Conservation (phyloP, 2,113 vertebrate species). For the Hydrolagus affinis region DNA sequence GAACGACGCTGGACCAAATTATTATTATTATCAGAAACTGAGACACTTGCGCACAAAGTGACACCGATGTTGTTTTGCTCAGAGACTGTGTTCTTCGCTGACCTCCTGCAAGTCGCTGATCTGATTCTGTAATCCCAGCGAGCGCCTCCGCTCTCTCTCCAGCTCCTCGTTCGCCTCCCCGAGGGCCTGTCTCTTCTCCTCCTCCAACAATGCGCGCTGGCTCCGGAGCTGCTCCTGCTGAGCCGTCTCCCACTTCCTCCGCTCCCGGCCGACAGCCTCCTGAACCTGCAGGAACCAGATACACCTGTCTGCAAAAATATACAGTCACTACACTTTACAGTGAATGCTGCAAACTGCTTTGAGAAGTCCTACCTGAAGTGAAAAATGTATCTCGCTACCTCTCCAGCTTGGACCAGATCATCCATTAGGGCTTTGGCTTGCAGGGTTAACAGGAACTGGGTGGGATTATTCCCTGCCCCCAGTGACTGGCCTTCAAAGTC, state of each 20-base stretch:
- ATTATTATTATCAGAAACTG: too few relatives aligned
- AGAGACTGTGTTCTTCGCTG: constrained; percentile 28
- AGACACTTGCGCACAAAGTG: too few relatives aligned
- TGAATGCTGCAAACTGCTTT: too few relatives aligned
- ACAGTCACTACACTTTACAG: too few relatives aligned
- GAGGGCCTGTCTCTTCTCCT: constrained; percentile 42
- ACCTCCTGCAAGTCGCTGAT: constrained; percentile 55
- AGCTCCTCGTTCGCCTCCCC: constrained; percentile 32
- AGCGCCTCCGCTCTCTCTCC: constrained; percentile 46
- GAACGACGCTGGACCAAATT: too few relatives aligned
- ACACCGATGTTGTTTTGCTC: not conserved
- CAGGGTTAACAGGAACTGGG: too few relatives aligned
- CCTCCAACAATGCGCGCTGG: constrained; percentile 43
- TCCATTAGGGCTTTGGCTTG: too few relatives aligned
- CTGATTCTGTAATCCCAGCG: constrained; percentile 44
- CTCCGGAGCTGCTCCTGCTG: constrained; percentile 43
- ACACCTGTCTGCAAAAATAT: not conserved
- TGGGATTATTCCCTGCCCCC: too few relatives aligned
- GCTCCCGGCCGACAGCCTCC: constrained; percentile 40
- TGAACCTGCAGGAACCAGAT: constrained; percentile 35
- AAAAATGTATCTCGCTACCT: too few relatives aligned
- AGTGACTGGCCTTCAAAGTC: too few relatives aligned
- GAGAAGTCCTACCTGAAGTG: too few relatives aligned
- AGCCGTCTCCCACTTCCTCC: constrained; percentile 44
- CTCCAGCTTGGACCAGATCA: too few relatives aligned